A percentile compares a stretch with the other conserved stretches of the same genome.
phyloP scores from a whole-genome alignment of 2,113 vertebrate genomes.

The Halcyon senegalensis region DNA sequence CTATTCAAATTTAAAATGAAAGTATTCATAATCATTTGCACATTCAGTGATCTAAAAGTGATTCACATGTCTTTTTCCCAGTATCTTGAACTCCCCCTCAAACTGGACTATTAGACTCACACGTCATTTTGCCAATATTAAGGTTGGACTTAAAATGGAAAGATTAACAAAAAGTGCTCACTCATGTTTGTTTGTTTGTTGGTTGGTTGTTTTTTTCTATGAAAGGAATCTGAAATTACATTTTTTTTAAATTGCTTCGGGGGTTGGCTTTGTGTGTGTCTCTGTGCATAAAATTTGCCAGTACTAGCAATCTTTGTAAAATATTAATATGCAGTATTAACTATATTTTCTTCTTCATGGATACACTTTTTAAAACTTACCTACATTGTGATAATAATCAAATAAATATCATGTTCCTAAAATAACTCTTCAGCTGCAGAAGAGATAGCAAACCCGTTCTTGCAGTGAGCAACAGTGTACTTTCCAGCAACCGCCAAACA shows the following conservation, averaged over 20 bases:
- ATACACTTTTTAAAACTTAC: constrained; percentile 4
- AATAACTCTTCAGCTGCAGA: constrained; percentile 19
- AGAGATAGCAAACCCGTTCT: not conserved
- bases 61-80: not conserved
- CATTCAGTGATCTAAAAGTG: not conserved
- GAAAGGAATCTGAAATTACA: not conserved
- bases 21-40: not conserved
- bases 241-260: not conserved
- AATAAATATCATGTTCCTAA: constrained; percentile 23
- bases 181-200: not conserved
- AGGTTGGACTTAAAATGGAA: not conserved
- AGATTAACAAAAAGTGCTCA: not conserved
- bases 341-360: not conserved
- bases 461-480: constrained; percentile 63
- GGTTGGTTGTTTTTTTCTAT: not conserved
- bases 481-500: constrained; percentile 67
- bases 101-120: not conserved
- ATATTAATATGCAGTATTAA: not conserved
- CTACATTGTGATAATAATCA: not conserved
- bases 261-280: not conserved
- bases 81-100: not conserved
- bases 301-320: not conserved
- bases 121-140: not conserved
- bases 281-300: not conserved
- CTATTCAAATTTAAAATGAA: not conserved